Percentiles rank a stretch among this genome's conserved stretches.
Conservation (phyloP, 2,113 vertebrate species). For the Nettapus auritus region DNA sequence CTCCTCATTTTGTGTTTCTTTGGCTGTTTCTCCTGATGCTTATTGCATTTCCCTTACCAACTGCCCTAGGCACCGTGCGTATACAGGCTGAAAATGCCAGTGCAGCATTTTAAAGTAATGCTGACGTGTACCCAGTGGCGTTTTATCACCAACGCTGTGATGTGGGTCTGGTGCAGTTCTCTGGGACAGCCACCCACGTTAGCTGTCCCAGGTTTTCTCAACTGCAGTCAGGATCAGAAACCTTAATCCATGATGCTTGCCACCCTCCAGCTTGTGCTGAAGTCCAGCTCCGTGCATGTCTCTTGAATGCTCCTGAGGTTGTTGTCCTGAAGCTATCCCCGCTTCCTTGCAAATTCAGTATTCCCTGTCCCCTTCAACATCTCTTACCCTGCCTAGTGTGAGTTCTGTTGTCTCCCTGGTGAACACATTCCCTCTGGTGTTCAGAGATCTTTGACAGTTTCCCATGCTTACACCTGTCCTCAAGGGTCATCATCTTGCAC, state of each 20-base stretch:
- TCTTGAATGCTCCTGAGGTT: not conserved
- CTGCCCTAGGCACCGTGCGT: not conserved
- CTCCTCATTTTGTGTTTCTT: not conserved
- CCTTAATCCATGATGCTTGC: not conserved
- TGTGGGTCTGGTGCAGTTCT: not conserved
- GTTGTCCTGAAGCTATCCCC: not conserved
- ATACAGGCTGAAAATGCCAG: not conserved
- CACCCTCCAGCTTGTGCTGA: not conserved
- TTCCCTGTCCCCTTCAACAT: not conserved
- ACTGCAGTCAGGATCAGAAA: not conserved
- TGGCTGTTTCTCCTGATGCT: not conserved
- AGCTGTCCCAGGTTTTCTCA: not conserved
- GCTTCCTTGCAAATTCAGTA: not conserved
- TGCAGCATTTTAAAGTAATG: not conserved
- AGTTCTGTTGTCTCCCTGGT: not conserved
- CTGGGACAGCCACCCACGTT: not conserved
- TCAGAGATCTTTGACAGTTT: not conserved
- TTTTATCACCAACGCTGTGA: not conserved
- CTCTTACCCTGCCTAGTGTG: not conserved
- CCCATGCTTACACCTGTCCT: not conserved
- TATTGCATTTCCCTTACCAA: not conserved
- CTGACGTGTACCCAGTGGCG: not conserved
- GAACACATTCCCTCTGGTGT: not conserved
- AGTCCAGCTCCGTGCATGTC: not conserved
- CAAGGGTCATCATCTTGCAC: fast-evolving